Evolutionary conservation across 2,888 invertebrate genomes (phyloP).

Genomic region (Epirrhoe tristata): DNA sequence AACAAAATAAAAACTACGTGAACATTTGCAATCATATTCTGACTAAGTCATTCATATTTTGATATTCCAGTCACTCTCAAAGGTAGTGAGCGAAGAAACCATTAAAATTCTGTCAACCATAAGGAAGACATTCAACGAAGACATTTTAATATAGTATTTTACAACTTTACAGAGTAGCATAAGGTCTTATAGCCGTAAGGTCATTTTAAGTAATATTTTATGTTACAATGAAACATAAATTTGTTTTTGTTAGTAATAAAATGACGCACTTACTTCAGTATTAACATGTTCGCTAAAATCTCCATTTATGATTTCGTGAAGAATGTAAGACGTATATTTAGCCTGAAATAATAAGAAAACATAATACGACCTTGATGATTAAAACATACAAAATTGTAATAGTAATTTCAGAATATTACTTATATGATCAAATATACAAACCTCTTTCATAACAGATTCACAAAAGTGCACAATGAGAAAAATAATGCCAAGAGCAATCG

Average conservation of each 20-base stretch:
- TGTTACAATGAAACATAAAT: no score
- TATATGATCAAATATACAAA: slow-evolving; percentile 3
- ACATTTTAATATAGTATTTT: not conserved
- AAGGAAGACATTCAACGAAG: slow-evolving; percentile 1
- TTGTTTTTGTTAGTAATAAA: not conserved
- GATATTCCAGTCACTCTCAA: not conserved
- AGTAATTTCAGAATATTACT: no score
- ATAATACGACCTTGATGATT: no score
- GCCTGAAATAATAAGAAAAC: slow-evolving; percentile 55
- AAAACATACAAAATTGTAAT: no score
- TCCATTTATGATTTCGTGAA: slow-evolving; percentile 66
- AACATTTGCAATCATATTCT: not conserved
- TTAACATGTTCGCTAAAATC: slow-evolving; percentile 57
- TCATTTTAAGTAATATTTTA: not conserved
- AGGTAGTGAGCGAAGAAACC: not conserved
- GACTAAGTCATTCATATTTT: no score
- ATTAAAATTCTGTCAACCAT: not conserved
- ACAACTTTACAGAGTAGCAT: not conserved
- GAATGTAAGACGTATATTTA: slow-evolving; percentile 54
- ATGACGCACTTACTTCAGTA: slow-evolving; percentile 55
- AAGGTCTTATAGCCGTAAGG: not conserved
- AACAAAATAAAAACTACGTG: no score
- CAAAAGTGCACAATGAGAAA: slow-evolving; percentile 57
- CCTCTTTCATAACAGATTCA: slow-evolving; percentile 55
- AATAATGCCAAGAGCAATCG: slow-evolving; percentile 55